Evolutionary conservation across 2,113 vertebrate species (phyloP).

Genomic region (Melanocharis versteri): DNA sequence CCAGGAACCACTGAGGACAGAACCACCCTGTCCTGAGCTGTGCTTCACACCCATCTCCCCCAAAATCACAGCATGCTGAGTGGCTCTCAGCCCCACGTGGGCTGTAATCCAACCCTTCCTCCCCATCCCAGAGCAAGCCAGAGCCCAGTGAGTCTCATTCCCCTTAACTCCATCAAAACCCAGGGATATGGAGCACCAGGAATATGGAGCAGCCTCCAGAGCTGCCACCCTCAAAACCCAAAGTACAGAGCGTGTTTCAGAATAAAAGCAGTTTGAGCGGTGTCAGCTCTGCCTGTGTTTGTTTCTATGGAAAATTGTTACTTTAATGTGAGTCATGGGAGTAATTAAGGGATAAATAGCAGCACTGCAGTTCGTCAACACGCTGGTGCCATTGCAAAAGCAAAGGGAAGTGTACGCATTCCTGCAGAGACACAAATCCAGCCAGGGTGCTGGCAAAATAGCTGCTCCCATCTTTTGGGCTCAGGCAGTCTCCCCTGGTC

Average conservation of each 20-base stretch:
- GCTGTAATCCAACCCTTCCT: neutral
- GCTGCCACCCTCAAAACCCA: neutral
- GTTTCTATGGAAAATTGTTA: conserved; percentile 57
- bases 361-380: conserved; percentile 55
- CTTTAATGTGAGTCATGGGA: conserved; percentile 63
- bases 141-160: neutral
- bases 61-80: neutral
- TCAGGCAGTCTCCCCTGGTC: conserved; percentile 1
- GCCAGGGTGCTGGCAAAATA: conserved; percentile 29
- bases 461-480: conserved; percentile 22
- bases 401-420: conserved; percentile 5
- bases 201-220: neutral
- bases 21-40: neutral
- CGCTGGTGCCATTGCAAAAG: conserved; percentile 48
- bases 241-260: neutral
- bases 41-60: neutral
- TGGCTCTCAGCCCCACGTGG: neutral
- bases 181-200: neutral
- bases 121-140: accelerated
- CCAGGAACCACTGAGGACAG: neutral
- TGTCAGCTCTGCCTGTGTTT: conserved; percentile 52
- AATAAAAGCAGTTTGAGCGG: neutral
- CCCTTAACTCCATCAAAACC: neutral
- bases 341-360: conserved; percentile 60
- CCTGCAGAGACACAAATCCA: conserved; percentile 17